These are phyloP conservation scores for Danaus plexippus DNA, from an alignment of 1,140 invertebrate species.

Conservation along the genomic window DNA sequence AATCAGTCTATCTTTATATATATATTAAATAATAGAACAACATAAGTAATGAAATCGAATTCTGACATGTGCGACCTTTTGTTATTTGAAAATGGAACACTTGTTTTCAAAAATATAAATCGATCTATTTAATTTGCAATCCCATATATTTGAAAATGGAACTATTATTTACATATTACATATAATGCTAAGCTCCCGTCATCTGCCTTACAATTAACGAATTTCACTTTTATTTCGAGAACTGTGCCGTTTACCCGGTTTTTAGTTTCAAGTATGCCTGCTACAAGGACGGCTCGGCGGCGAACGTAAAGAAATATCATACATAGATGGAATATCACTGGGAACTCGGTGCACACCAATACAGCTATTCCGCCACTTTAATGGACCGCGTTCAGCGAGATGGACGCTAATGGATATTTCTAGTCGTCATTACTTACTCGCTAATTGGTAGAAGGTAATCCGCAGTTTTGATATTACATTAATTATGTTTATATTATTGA, in stretches of 20 bases:
- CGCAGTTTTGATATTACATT: neutral
- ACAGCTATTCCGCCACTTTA: constrained; percentile 56
- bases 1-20: too few species aligned
- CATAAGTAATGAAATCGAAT: too few species aligned
- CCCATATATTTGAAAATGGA: too few species aligned
- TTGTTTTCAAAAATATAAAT: too few species aligned
- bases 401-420: constrained; percentile 5
- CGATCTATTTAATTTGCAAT: too few species aligned
- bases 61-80: too few species aligned
- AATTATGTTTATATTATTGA: neutral
- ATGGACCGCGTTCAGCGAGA: constrained; percentile 29
- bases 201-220: too few species aligned
- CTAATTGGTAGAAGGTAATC: neutral
- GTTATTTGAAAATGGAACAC: too few species aligned
- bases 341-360: constrained; percentile 46
- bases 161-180: too few species aligned
- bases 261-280: constrained; percentile 7
- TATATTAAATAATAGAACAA: too few species aligned
- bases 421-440: neutral
- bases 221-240: too few species aligned
- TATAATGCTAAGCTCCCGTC: too few species aligned
- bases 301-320: constrained; percentile 49
- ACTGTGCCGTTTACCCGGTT: constrained; percentile 18
- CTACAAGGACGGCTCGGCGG: constrained; percentile 42
- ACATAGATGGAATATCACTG: constrained; percentile 52